Evolutionary conservation across 2,113 vertebrate species (phyloP), one percentile per base, ranked within the genome.

Genomic region (Embiotoca jacksoni): DNA sequence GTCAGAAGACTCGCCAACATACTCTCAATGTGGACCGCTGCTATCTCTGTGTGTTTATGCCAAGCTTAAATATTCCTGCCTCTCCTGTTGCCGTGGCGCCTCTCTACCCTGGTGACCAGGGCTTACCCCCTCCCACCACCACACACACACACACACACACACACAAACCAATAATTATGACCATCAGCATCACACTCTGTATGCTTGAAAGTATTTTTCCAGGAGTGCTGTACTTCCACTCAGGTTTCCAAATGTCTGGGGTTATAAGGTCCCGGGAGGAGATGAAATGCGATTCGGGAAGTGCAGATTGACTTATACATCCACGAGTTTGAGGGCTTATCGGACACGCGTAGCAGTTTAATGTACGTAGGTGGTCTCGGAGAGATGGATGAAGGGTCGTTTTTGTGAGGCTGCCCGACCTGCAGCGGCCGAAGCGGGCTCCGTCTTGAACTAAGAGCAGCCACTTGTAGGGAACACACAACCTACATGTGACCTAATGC

Each of bases 1-100:
- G 86, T 90, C 79, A 89, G 89, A 93, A 88, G 85, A 81, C 59
- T 7, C 1, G 89, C 90, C 90, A 93, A 47, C 85, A 83, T 69
- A 62, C 67, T 82, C 83, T 89, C 86, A 85, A 78, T 82, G 87
- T 81, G 82, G 85, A 86, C 78, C 76, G 0, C 64, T 56, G 86
- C 81, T 87, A 35, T 88, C 80, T 81, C 70, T 86, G 81, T 88
- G 75, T 91, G 80, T 74, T 36, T 57, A 53, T 85, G 88, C 83
- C 87, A 85, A 39, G 83, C 83, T 72, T 83, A 83, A 88, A 75
- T 87, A 83, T 86, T 88, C 72, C 61, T 75, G 80, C 52, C 73
- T 56, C 72, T 89, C 88, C 86, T 88, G 89, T 89, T 85, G 88
- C 83, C 89, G 41, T 46, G 2, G 74, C 75, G 80, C 49, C 47